These are phyloP conservation scores for Sabatieria punctata DNA, from an alignment of 2,888 invertebrate species.

Conservation along the genomic window DNA sequence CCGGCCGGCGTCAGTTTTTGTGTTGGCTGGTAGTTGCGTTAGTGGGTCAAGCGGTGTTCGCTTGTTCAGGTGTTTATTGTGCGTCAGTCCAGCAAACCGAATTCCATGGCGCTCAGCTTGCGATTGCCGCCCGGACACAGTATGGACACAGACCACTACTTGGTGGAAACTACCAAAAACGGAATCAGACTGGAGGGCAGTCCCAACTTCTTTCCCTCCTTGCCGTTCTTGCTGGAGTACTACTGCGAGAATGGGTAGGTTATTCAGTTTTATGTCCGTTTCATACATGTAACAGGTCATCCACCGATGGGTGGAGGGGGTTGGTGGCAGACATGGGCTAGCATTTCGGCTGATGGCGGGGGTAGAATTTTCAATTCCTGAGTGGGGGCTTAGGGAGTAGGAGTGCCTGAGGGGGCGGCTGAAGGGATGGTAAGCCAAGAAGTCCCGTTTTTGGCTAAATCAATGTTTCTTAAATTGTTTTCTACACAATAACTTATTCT, in stretches of 20 bases:
- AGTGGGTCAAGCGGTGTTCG: background rate
- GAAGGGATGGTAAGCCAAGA: too few relatives aligned
- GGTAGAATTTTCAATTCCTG: too few relatives aligned
- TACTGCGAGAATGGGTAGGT: slow-evolving; percentile 73
- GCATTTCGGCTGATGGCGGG: too few relatives aligned
- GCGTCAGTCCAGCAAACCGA: slow-evolving; percentile 74
- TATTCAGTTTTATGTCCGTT: too few relatives aligned
- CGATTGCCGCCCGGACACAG: slow-evolving; percentile 67
- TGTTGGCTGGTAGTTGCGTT: background rate
- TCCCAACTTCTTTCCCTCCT: slow-evolving; percentile 74
- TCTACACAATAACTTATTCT: too few relatives aligned
- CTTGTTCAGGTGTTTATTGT: slow-evolving; percentile 90
- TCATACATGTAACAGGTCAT: too few relatives aligned
- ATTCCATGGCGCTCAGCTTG: slow-evolving; percentile 86
- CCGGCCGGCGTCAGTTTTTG: slow-evolving; percentile 61
- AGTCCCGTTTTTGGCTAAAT: too few relatives aligned
- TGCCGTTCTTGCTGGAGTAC: slow-evolving; percentile 77
- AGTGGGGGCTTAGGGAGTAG: too few relatives aligned
- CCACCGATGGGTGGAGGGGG: too few relatives aligned
- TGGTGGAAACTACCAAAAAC: slow-evolving; percentile 57
- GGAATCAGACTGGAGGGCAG: slow-evolving; percentile 73
- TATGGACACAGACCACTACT: slow-evolving; percentile 84
- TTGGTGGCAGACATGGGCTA: too few relatives aligned
- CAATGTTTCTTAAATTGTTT: too few relatives aligned
- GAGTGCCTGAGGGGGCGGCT: too few relatives aligned